Percentiles rank a stretch among this genome's conserved stretches.
These are phyloP conservation scores for Neotoma lepida DNA, from an alignment of 2,113 vertebrate genomes.

Conservation along the genomic window DNA sequence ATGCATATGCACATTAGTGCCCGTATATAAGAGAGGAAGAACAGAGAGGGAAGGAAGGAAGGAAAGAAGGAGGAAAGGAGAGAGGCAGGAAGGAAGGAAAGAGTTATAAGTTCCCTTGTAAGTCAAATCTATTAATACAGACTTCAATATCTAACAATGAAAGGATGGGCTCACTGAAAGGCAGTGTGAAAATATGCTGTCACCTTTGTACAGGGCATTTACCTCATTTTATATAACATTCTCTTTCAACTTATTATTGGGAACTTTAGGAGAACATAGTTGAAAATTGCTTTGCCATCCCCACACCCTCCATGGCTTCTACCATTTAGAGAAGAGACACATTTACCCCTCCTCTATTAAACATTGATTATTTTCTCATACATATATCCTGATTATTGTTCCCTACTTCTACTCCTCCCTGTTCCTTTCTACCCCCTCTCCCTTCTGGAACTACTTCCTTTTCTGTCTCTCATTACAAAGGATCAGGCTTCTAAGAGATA, in stretches of 20 bases:
- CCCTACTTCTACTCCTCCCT: background rate
- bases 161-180: background rate
- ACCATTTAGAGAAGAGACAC: background rate
- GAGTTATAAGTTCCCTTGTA: background rate
- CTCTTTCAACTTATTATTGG: background rate
- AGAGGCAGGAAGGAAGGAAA: background rate
- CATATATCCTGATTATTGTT: background rate
- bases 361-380: background rate
- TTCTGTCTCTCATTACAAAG: background rate
- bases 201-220: background rate
- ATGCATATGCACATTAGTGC: background rate
- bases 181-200: background rate
- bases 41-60: background rate
- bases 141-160: background rate
- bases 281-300: background rate
- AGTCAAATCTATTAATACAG: background rate
- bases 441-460: too few relatives aligned
- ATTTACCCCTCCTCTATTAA: background rate
- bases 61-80: too few relatives aligned
- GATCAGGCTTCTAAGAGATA: background rate
- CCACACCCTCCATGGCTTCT: background rate
- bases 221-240: background rate
- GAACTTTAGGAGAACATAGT: background rate
- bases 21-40: background rate
- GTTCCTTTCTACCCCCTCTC: background rate